These are phyloP conservation scores for Tragelaphus imberbis DNA, from an alignment of 2,113 vertebrate genomes.

Conservation along the genomic window DNA sequence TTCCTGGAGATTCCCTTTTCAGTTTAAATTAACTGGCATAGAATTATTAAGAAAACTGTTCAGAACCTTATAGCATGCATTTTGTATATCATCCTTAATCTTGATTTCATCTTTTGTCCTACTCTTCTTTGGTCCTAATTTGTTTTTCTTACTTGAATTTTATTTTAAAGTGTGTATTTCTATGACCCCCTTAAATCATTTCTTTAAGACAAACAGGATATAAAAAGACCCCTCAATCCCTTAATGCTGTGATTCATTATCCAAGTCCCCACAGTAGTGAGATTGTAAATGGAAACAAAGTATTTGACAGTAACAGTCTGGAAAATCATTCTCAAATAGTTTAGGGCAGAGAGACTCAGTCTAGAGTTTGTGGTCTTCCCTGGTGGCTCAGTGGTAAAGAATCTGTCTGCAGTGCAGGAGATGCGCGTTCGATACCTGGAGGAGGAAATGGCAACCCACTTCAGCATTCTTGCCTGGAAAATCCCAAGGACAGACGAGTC, in stretches of 20 bases:
- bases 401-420: not conserved
- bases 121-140: not conserved
- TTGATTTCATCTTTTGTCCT: not conserved
- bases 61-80: not conserved
- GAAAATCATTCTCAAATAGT: not conserved
- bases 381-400: not conserved
- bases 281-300: not conserved
- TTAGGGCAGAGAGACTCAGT: not conserved
- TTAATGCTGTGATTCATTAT: not conserved
- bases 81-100: not conserved
- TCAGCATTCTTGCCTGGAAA: not conserved
- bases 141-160: constrained; percentile 13
- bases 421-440: not conserved
- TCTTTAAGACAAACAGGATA: not conserved
- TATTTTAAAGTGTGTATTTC: constrained; percentile 26
- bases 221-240: not conserved
- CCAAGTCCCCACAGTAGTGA: not conserved
- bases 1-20: not conserved
- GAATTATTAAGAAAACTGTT: not conserved
- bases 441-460: not conserved
- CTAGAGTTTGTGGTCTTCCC: not conserved
- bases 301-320: not conserved
- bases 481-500: not conserved
- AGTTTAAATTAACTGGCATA: not conserved
- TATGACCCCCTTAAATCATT: not conserved